Conservation (phyloP, 2,113 vertebrate species). For the Festucalex cinctus region DNA sequence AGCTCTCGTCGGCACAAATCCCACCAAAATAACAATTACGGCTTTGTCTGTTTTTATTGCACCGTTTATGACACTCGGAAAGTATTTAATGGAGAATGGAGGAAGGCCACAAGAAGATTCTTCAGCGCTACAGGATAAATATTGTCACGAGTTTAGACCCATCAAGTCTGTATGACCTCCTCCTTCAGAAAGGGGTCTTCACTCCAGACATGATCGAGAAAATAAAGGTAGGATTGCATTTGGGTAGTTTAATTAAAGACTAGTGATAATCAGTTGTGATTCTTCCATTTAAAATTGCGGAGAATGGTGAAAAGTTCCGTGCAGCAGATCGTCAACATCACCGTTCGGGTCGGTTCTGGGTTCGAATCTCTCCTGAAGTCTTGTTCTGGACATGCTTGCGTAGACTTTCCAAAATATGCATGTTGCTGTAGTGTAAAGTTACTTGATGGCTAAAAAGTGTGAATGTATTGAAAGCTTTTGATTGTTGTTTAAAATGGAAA, state of each 20-base stretch:
- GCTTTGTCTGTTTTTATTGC: background rate
- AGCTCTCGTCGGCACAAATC: background rate
- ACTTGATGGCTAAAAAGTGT: no score
- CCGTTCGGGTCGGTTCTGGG: no score
- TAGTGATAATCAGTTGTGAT: background rate
- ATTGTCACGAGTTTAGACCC: conserved; percentile 77
- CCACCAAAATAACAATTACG: background rate
- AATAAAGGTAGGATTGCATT: conserved; percentile 74
- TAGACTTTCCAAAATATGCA: background rate
- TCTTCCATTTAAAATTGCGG: background rate
- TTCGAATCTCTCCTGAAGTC: no score
- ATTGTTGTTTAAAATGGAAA: no score
- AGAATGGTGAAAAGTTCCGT: no score
- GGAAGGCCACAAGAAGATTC: conserved; percentile 65
- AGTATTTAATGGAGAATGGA: conserved; percentile 72
- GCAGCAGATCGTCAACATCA: no score
- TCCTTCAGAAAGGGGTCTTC: conserved; percentile 79
- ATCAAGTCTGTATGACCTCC: conserved; percentile 71
- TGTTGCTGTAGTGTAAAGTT: background rate
- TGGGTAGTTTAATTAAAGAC: background rate
- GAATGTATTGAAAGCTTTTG: no score
- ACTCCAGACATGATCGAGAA: conserved; percentile 86
- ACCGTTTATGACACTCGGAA: background rate
- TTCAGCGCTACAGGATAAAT: conserved; percentile 67
- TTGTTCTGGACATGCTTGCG: no score